Base-by-base conservation (phyloP, 2,888 invertebrate genomes). In the Lomographa bimaculata region DNA sequence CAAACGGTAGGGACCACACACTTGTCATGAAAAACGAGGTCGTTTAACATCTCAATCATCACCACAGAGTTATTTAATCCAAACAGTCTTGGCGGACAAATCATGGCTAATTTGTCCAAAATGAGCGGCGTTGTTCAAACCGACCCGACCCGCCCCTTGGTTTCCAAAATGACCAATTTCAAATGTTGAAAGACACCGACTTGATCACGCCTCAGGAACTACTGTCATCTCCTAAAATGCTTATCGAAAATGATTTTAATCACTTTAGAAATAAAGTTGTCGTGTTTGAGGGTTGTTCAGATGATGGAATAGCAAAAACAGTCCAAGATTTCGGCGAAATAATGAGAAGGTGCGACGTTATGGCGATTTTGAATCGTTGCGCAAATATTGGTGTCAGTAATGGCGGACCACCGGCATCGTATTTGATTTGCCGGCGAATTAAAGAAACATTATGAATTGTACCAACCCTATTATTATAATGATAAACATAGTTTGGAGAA, bases 51-150 rank as follows among this genome's bases (percentile, higher is more conserved):
- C 58, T 63, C 63, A 64, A 69, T 70, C 65, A 70, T 57, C 62
- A 60, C 54, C 56, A 51, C 18, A 26, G 8, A 19, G 14, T 17
- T n/a, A 36, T 36, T 32, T 10, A 21, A 60, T 59, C 23, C n/a
- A 64, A 67, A 57, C 23, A 61, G 60, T 56, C 56, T 62, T 64
- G 57, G 56, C 57, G 47, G 64, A 67, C 65, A 66, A 74, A 69
- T 71, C 66, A 65, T 64, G 57, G 74, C 64, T 79, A 77, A 79
- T 79, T 74, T 74, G 79, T 75, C 64, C 57, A 73, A 70, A 70
- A 59, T 58, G 11, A 53, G 46, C 46, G 65, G 63, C 65, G 62
- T 55, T 50, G 33, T 48, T 50, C 67, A 68, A 75, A 73, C 74
- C 73, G 65, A 64, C 65, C 64, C 60, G 64, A 51, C 58, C 62